phyloP scores from a whole-genome alignment of 2,797 vertebrate species.

The Malacoctenus gilli region DNA sequence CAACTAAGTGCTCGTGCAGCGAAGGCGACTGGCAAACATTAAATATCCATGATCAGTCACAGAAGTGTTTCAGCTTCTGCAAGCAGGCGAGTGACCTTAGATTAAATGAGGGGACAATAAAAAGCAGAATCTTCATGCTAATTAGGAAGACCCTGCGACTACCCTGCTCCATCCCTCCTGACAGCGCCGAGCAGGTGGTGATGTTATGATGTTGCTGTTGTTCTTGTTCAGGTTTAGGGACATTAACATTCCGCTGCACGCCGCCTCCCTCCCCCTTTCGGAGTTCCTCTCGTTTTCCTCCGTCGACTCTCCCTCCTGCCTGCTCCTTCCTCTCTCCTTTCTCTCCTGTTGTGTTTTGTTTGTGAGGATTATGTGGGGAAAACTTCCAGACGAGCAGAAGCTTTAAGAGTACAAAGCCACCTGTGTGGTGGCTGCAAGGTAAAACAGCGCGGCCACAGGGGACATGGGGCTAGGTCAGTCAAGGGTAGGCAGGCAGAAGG shows the following conservation, averaged over 20 bases:
- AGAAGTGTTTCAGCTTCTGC: slow-evolving; percentile 13
- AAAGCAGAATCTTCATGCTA: slow-evolving; percentile 33
- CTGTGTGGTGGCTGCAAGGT: slow-evolving; percentile 33
- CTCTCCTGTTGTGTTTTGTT: slow-evolving; percentile 45
- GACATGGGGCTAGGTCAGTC: slow-evolving; percentile 28
- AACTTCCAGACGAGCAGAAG: slow-evolving; percentile 39
- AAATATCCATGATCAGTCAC: slow-evolving; percentile 39
- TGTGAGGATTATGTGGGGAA: slow-evolving; percentile 40
- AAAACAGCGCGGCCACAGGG: slow-evolving; percentile 9
- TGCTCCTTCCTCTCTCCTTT: not conserved
- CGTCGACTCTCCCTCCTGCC: slow-evolving; percentile 1
- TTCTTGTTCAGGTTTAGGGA: slow-evolving; percentile 38
- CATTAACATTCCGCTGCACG: slow-evolving; percentile 52
- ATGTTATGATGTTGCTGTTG: slow-evolving; percentile 41
- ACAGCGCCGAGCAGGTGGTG: slow-evolving; percentile 47
- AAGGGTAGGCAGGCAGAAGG: slow-evolving; percentile 30
- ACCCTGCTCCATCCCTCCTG: slow-evolving; percentile 13
- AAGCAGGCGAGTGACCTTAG: slow-evolving; percentile 35
- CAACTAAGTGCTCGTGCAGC: slow-evolving; percentile 9
- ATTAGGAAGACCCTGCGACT: slow-evolving; percentile 6
- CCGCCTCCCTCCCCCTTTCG: slow-evolving; percentile 26
- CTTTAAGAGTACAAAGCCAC: slow-evolving; percentile 46
- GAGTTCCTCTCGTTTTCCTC: slow-evolving; percentile 31
- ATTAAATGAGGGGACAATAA: slow-evolving; percentile 20
- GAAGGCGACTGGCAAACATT: slow-evolving; percentile 30